A percentile compares a stretch with the other conserved stretches of the same genome.
These are phyloP conservation scores for Diarsia dahlii DNA, from an alignment of 2,888 invertebrate species.

Conservation along the genomic window DNA sequence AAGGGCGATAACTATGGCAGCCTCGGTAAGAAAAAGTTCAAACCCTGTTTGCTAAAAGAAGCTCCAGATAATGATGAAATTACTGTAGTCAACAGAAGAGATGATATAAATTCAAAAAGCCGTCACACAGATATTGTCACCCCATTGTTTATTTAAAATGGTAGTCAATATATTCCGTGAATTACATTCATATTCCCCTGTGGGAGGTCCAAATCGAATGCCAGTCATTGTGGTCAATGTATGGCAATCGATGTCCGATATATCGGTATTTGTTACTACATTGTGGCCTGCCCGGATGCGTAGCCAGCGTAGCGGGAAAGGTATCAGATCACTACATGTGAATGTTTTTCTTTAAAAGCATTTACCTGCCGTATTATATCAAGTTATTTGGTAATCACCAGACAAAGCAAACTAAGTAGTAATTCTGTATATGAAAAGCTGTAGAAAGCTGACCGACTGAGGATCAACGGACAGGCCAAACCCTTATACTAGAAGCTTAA, in stretches of 20 bases:
- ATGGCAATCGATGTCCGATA: constrained; percentile 50
- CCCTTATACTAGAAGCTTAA: no score
- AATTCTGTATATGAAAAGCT: no score
- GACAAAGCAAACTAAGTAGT: neutral
- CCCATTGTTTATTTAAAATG: constrained; percentile 35
- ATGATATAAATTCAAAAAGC: neutral
- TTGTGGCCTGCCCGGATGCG: constrained; percentile 13
- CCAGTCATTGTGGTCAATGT: constrained; percentile 55
- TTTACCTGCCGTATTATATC: neutral
- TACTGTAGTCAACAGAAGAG: neutral
- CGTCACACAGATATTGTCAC: neutral
- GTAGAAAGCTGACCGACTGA: no score
- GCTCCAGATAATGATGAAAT: neutral
- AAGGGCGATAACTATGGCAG: neutral
- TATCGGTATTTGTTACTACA: constrained; percentile 41
- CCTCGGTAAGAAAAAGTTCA: neutral
- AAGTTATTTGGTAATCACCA: neutral
- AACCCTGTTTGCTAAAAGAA: neutral
- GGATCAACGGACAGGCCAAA: no score
- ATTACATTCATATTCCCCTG: constrained; percentile 51
- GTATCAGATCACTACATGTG: neutral
- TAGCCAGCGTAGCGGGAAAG: neutral
- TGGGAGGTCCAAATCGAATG: constrained; percentile 55
- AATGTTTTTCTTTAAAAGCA: neutral
- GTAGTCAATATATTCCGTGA: constrained; percentile 23